Evolutionary conservation across 2,888 invertebrate species (phyloP).

Genomic region (Mythimna loreyi): DNA sequence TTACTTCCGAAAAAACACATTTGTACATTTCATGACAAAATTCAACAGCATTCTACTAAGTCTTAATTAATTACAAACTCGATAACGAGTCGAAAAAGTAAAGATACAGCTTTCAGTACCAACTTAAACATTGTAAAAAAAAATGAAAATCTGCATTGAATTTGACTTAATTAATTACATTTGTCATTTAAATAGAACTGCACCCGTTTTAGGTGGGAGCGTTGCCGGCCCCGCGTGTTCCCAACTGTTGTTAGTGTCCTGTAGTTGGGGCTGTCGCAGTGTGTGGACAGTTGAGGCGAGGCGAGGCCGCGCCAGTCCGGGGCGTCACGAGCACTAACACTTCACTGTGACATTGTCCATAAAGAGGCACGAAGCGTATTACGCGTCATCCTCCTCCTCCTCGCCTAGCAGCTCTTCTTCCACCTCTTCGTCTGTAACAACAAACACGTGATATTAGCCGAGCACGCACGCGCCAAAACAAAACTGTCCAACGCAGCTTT

Average conservation of each 20-base stretch:
- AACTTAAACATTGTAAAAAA: constrained; percentile 87
- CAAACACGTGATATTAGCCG: constrained; percentile 48
- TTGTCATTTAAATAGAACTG: constrained; percentile 90
- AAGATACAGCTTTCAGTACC: constrained; percentile 86
- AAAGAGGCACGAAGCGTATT: constrained; percentile 87
- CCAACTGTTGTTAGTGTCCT: constrained; percentile 80
- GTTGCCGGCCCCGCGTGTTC: constrained; percentile 87
- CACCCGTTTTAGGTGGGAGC: constrained; percentile 90
- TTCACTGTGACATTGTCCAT: constrained; percentile 91
- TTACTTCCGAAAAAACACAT: constrained; percentile 89
- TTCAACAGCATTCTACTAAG: constrained; percentile 90
- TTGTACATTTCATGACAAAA: constrained; percentile 91
- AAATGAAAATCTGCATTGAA: constrained; percentile 87
- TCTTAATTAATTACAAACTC: constrained; percentile 88
- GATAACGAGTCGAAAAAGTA: constrained; percentile 80
- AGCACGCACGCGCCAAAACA: constrained; percentile 25
- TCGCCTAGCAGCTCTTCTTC: constrained; percentile 88
- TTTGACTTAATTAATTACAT: constrained; percentile 89
- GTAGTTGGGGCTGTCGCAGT: constrained; percentile 73
- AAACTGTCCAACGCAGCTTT: constrained; percentile 11
- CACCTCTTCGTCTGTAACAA: constrained; percentile 89
- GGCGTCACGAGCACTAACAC: constrained; percentile 90
- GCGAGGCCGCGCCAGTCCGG: constrained; percentile 86
- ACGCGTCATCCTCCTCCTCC: constrained; percentile 90
- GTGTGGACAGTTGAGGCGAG: constrained; percentile 85